These are phyloP conservation scores for Climacteris rufus DNA, from an alignment of 2,113 vertebrate genomes.

Conservation along the genomic window DNA sequence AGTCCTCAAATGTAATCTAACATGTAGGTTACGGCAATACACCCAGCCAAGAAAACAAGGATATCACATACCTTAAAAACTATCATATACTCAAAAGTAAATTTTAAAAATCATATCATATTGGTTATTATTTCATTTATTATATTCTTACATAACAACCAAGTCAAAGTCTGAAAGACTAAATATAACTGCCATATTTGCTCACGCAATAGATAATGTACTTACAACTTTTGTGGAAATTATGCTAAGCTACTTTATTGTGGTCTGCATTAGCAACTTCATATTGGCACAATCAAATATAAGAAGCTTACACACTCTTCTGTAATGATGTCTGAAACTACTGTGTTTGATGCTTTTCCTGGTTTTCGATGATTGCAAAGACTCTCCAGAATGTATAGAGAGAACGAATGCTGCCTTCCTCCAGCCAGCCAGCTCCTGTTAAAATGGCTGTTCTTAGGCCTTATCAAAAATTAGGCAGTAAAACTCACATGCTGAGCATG, in stretches of 20 bases:
- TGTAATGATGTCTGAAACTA: not conserved
- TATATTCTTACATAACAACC: not conserved
- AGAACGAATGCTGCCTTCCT: not conserved
- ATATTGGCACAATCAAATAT: not conserved
- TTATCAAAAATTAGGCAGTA: not conserved
- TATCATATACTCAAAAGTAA: not conserved
- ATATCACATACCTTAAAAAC: not conserved
- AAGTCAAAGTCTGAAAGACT: not conserved
- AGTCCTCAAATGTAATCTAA: not conserved
- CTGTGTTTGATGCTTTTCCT: not conserved
- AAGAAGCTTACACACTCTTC: not conserved
- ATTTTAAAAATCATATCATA: not conserved
- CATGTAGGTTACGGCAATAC: not conserved
- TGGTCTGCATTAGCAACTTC: not conserved
- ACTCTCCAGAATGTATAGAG: rapidly evolving
- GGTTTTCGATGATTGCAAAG: not conserved
- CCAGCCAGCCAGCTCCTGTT: not conserved
- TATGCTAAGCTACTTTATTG: not conserved
- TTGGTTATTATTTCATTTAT: not conserved
- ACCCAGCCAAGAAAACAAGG: not conserved
- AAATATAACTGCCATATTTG: not conserved
- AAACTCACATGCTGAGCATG: not conserved
- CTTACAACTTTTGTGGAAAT: not conserved
- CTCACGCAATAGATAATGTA: not conserved
- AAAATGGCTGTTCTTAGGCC: not conserved